These are phyloP conservation scores for Ernsta delagoae DNA, from an alignment of 2,888 invertebrate species.

Conservation along the genomic window DNA sequence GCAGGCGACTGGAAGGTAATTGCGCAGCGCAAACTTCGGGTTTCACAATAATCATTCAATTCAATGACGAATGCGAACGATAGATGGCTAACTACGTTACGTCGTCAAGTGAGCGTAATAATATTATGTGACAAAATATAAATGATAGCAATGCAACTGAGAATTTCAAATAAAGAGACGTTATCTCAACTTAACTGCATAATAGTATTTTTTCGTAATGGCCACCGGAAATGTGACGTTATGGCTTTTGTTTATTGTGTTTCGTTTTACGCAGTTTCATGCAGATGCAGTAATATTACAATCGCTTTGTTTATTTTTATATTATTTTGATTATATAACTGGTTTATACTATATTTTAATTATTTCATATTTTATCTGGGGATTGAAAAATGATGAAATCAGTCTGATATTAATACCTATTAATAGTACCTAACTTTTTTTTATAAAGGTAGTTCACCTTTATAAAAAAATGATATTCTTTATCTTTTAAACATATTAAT, in stretches of 20 bases:
- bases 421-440: too few relatives aligned
- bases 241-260: conserved; percentile 46
- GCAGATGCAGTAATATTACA: too few relatives aligned
- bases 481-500: too few relatives aligned
- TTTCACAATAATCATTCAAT: conserved; percentile 50
- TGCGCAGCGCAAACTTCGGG: conserved; percentile 61
- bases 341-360: too few relatives aligned
- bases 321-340: too few relatives aligned
- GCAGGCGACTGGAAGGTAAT: conserved; percentile 56
- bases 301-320: too few relatives aligned
- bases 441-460: too few relatives aligned
- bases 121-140: conserved; percentile 43
- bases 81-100: conserved; percentile 1
- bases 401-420: too few relatives aligned
- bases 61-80: conserved; percentile 43
- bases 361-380: too few relatives aligned
- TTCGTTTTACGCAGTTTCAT: conserved; percentile 47
- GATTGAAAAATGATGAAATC: too few relatives aligned
- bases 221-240: conserved; percentile 73
- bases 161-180: neutral
- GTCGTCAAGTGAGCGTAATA: conserved; percentile 44
- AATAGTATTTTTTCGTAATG: conserved; percentile 63
- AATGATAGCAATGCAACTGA: conserved; percentile 40
- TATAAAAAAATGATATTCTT: too few relatives aligned
- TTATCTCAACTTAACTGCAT: conserved; percentile 47